Conservation (phyloP, 2,888 invertebrate species). For the Ditula angustiorana region DNA sequence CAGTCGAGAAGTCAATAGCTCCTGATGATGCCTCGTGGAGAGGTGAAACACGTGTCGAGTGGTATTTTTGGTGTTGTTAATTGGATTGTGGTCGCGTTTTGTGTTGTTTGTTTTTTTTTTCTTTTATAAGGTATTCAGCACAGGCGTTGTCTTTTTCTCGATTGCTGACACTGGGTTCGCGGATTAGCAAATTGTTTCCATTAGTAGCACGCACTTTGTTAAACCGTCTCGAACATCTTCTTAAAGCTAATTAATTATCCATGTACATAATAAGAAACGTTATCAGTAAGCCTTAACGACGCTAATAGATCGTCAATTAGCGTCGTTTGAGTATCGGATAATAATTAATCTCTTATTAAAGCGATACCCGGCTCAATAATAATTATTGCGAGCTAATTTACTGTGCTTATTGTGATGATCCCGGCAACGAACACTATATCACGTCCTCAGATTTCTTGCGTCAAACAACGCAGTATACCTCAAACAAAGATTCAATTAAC, state of each 20-base stretch:
- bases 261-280: neutral
- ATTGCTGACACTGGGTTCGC: too few relatives aligned
- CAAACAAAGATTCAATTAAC: constrained; percentile 30
- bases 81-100: too few relatives aligned
- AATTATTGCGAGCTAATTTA: neutral
- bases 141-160: too few relatives aligned
- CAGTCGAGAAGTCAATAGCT: too few relatives aligned
- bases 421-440: neutral
- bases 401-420: constrained; percentile 5
- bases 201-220: too few relatives aligned
- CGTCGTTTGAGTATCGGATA: neutral
- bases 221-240: neutral
- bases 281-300: neutral
- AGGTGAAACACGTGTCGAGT: too few relatives aligned
- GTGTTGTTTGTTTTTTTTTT: too few relatives aligned
- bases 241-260: too few relatives aligned
- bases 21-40: too few relatives aligned
- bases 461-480: constrained; percentile 2
- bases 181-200: too few relatives aligned
- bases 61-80: too few relatives aligned
- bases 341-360: neutral
- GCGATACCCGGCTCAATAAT: neutral
- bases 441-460: neutral
- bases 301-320: neutral
- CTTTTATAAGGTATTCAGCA: too few relatives aligned